phyloP scores from a whole-genome alignment of 2,797 vertebrate genomes.

The Poecilia velifera region DNA sequence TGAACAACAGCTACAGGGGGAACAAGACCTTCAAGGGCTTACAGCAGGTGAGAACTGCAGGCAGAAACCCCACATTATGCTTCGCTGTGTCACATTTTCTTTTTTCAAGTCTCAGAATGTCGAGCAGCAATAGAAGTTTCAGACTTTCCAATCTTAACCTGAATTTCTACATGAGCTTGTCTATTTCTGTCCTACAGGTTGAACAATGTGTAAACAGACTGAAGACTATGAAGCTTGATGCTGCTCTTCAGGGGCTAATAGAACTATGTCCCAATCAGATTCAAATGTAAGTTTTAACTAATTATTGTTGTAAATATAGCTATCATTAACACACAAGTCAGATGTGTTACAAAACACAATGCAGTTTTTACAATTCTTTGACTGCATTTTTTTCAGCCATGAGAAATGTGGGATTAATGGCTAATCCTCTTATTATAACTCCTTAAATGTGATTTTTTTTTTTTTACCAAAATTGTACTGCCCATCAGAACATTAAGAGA shows the following conservation, averaged over 20 bases:
- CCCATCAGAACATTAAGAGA: background rate
- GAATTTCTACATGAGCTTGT: background rate
- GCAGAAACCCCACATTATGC: background rate
- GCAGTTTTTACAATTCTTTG: too few species aligned
- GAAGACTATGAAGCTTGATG: conserved; percentile 78
- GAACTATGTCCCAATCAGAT: conserved; percentile 70
- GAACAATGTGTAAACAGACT: conserved; percentile 82
- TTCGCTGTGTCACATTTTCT: background rate
- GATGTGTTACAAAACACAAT: background rate
- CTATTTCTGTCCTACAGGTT: conserved; percentile 63
- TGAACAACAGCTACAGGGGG: conserved; percentile 79
- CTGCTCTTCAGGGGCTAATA: conserved; percentile 67
- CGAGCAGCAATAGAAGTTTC: too few species aligned
- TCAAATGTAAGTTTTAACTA: conserved; percentile 63
- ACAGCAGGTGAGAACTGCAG: conserved; percentile 83
- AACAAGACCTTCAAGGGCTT: conserved; percentile 86
- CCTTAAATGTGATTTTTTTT: background rate
- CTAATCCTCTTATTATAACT: too few species aligned
- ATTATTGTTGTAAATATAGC: background rate
- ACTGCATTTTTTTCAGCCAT: too few species aligned
- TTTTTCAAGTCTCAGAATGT: background rate
- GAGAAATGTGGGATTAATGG: too few species aligned
- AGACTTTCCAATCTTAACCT: background rate
- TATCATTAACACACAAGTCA: background rate
- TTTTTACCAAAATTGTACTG: background rate